These are phyloP conservation scores for Heteropelma amictum DNA, from an alignment of 2,888 invertebrate genomes.

Conservation along the genomic window DNA sequence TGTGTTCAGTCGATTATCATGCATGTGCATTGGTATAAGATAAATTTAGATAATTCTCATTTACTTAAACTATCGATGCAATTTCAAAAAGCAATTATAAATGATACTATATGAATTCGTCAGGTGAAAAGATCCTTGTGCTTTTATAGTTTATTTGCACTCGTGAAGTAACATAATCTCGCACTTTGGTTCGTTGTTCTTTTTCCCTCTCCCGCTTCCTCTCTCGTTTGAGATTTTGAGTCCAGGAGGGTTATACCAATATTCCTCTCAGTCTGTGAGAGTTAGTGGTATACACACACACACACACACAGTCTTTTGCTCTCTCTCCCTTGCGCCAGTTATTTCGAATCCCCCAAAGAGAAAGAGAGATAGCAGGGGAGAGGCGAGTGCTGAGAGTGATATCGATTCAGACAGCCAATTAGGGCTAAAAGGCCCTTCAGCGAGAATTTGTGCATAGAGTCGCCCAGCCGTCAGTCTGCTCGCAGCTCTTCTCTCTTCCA, in stretches of 20 bases:
- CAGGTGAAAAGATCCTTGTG: no score
- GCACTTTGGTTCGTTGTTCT: slow-evolving; percentile 9
- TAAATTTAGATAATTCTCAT: no score
- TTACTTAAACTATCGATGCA: no score
- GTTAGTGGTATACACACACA: slow-evolving; percentile 23
- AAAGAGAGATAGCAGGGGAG: neutral
- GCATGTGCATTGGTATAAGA: no score
- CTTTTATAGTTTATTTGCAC: no score
- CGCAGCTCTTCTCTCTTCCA: slow-evolving; percentile 39
- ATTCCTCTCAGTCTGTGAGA: slow-evolving; percentile 56
- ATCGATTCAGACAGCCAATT: slow-evolving; percentile 76
- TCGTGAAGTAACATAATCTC: slow-evolving; percentile 29
- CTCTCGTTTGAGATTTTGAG: slow-evolving; percentile 6
- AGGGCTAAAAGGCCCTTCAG: slow-evolving; percentile 75
- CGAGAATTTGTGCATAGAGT: slow-evolving; percentile 68
- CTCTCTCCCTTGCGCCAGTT: neutral
- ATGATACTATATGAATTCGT: no score
- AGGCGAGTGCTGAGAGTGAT: slow-evolving; percentile 66
- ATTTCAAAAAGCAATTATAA: no score
- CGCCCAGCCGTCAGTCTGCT: slow-evolving; percentile 58
- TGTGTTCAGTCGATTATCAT: no score
- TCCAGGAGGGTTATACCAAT: slow-evolving; percentile 55
- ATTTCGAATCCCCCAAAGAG: slow-evolving; percentile 26
- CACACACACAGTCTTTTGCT: neutral
- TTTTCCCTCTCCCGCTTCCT: slow-evolving; percentile 13